Evolutionary conservation across 2,113 vertebrate genomes (phyloP), one percentile per base, ranked within the genome.

Genomic region (Drymodes brunneopygia): DNA sequence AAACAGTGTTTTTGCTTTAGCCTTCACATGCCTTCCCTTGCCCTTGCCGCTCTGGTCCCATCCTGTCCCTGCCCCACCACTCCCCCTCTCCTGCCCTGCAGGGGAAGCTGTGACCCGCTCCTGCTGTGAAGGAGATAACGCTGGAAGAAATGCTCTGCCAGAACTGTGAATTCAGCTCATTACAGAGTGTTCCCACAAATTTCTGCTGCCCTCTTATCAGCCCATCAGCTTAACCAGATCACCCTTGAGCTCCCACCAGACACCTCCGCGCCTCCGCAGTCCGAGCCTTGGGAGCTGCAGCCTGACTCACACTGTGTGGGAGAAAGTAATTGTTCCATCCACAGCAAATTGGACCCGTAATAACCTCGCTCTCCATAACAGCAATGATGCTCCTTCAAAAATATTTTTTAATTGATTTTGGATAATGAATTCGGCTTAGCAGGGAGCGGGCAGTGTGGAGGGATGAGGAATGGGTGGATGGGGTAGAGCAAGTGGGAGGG

Each of bases 231-330:
- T 5, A 7, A 62, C 10, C 33, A 71, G 75, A 20, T 91, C 73
- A 40, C 61, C 65, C 85, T 81, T 15, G 67, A 77, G 89, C 72
- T 72, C 10, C 77, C 69, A 3, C 10, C 89, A 62, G 78, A 23
- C 62, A 36, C 58, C 2, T 6, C 62, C 33, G 35, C 2, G 10
- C 66, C 73, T 35, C 67, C 0, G 7, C 80, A 19, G 79, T 3
- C 10, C 12, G 24, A 29, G 86, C 58, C 71, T 51, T 3, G 47
- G 88, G 80, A 56, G 54, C 95, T 45, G 94, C 88, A 90, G 94
- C 88, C 88, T 96, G 96, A 95, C 80, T 97, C 96, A 96, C 62
- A 4, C 81, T 69, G 92, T 23, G 96, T 84, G 89, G 95, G 96
- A 96, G 91, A 86, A 66, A 64, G 51, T 51, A 47, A 81, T 94